Conservation (phyloP, 2,113 vertebrate species). For the Scomber colias region DNA sequence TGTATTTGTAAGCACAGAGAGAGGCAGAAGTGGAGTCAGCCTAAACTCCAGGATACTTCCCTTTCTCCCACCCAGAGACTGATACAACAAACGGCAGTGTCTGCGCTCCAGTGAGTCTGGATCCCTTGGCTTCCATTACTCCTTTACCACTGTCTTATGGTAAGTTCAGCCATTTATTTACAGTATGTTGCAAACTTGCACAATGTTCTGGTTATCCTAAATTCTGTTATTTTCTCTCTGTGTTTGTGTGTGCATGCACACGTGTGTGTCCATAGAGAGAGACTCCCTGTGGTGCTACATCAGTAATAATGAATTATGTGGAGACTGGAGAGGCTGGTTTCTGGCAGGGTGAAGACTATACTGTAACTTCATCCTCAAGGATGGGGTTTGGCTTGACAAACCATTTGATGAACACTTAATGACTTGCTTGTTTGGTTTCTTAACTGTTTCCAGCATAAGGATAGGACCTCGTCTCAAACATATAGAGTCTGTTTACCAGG, state of each 20-base stretch:
- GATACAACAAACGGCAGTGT: conserved; percentile 60
- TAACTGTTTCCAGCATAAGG: not conserved
- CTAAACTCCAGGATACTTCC: conserved; percentile 25
- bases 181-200: conserved; percentile 30
- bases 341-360: conserved; percentile 61
- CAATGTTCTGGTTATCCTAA: conserved; percentile 6
- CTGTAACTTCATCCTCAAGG: conserved; percentile 73
- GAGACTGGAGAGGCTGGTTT: conserved; percentile 64
- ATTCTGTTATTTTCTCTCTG: not conserved
- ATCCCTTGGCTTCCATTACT: conserved; percentile 62
- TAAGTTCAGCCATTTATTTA: conserved; percentile 29
- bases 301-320: conserved; percentile 71
- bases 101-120: conserved; percentile 60
- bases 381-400: conserved; percentile 67
- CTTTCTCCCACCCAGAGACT: conserved; percentile 54
- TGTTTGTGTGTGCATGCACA: not conserved
- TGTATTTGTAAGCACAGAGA: not conserved
- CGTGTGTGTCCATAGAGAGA: conserved; percentile 37
- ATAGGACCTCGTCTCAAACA: not conserved
- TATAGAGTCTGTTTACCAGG: not conserved
- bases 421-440: conserved; percentile 1
- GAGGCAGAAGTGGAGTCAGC: conserved; percentile 4
- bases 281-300: conserved; percentile 61
- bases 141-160: conserved; percentile 29
- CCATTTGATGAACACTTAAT: conserved; percentile 51